These are phyloP conservation scores for Heptranchias perlo DNA, from an alignment of 2,113 vertebrate species.

Conservation along the genomic window DNA sequence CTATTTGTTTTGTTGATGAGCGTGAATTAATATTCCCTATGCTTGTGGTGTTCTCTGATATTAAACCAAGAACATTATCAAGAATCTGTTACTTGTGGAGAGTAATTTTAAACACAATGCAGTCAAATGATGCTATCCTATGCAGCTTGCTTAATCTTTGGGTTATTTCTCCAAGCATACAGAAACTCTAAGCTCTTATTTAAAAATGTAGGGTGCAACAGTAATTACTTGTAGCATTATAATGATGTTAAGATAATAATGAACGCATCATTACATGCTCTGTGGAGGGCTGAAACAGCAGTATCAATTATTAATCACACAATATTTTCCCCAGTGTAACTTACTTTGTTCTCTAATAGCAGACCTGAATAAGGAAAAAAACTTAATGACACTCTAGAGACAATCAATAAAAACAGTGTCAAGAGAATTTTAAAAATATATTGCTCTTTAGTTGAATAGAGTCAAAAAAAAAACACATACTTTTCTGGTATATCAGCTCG, in stretches of 20 bases:
- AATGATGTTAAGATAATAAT: conserved; percentile 12
- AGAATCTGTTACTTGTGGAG: background rate
- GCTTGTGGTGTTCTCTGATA: background rate
- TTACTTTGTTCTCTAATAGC: conserved; percentile 23
- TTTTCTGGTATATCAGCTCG: background rate
- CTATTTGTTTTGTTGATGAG: background rate
- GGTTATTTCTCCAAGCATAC: background rate
- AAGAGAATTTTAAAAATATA: background rate
- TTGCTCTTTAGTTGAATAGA: background rate
- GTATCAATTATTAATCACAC: conserved; percentile 31
- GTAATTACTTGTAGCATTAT: conserved; percentile 17
- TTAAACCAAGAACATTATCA: background rate
- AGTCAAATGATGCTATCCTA: background rate
- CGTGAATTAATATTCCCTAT: background rate
- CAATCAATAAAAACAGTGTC: conserved; percentile 19
- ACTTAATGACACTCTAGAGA: background rate
- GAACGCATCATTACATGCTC: conserved; percentile 12
- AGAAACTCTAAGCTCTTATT: background rate
- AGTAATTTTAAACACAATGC: background rate
- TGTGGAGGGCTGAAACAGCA: conserved; percentile 16
- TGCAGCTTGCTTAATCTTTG: background rate
- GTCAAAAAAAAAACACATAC: background rate
- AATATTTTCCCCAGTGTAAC: conserved; percentile 15
- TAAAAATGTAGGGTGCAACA: background rate
- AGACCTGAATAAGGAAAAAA: conserved; percentile 16